These are phyloP conservation scores for Phataginus tricuspis DNA, from an alignment of 2,797 vertebrate genomes.

Conservation along the genomic window DNA sequence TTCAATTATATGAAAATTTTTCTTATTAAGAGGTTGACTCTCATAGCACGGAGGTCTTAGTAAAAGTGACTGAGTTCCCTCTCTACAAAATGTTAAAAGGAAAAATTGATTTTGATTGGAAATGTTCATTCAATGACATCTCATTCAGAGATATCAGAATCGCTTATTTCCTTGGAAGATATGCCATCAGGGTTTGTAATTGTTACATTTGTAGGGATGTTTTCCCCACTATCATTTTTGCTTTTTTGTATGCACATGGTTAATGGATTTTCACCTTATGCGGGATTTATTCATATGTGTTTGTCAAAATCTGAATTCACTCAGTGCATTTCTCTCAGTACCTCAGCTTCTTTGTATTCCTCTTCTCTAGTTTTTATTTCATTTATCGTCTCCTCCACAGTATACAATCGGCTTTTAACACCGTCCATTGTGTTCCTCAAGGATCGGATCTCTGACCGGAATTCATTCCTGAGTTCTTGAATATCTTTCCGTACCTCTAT, in stretches of 20 bases:
- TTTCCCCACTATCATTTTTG: background rate
- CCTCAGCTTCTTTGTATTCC: too few species aligned
- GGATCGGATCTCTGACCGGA: too few species aligned
- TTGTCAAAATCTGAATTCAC: constrained; percentile 47
- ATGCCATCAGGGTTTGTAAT: background rate
- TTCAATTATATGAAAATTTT: background rate
- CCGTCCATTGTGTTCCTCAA: too few species aligned
- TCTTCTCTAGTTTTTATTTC: too few species aligned
- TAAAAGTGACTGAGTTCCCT: background rate
- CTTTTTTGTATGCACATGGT: background rate
- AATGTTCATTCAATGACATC: background rate
- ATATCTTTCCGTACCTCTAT: too few species aligned
- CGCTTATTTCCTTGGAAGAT: background rate
- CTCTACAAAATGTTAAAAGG: background rate
- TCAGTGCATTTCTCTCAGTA: too few species aligned
- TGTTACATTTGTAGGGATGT: constrained; percentile 1
- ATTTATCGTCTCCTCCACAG: too few species aligned
- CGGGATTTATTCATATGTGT: constrained; percentile 18
- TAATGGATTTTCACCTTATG: constrained; percentile 31
- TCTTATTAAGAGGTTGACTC: background rate
- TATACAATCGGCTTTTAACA: too few species aligned
- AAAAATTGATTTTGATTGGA: background rate
- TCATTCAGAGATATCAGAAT: background rate
- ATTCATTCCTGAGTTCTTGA: too few species aligned
- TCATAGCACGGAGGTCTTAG: background rate